A percentile compares a stretch with the other conserved stretches of the same genome.
Conservation (phyloP, 2,888 invertebrate genomes). For the Drosophila melanosoma region DNA sequence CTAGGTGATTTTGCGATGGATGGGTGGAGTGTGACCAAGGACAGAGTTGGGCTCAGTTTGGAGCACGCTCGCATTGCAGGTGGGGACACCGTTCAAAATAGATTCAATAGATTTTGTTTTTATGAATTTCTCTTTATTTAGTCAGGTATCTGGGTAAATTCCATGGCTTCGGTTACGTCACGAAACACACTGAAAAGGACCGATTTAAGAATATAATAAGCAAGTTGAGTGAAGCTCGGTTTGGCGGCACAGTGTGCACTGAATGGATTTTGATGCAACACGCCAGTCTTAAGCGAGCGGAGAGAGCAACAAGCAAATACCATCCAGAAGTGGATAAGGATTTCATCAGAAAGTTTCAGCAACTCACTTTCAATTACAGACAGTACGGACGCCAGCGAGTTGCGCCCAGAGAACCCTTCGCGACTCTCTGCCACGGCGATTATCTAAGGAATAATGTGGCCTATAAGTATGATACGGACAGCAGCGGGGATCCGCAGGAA, state of each 20-base stretch:
- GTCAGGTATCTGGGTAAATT: conserved; percentile 80
- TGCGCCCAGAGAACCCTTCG: conserved; percentile 79
- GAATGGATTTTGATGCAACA: conserved; percentile 54
- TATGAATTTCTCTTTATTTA: conserved; percentile 12
- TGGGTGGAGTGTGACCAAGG: conserved; percentile 78
- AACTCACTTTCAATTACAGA: conserved; percentile 46
- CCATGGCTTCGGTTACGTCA: conserved; percentile 82
- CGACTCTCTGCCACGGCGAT: conserved; percentile 84
- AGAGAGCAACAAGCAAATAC: conserved; percentile 48
- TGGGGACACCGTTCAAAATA: conserved; percentile 22
- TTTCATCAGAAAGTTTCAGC: conserved; percentile 66
- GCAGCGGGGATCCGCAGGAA: conserved; percentile 61
- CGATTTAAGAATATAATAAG: conserved; percentile 67
- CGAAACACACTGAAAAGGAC: conserved; percentile 67
- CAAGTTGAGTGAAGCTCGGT: conserved; percentile 78
- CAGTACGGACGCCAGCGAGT: conserved; percentile 73
- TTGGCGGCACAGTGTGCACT: conserved; percentile 15
- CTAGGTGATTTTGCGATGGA: conserved; percentile 77
- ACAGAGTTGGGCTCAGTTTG: conserved; percentile 75
- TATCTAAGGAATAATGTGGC: conserved; percentile 84
- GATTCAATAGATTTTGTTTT: background rate
- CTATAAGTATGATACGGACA: conserved; percentile 74
- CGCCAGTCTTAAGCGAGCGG: conserved; percentile 51
- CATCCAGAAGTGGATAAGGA: conserved; percentile 69
- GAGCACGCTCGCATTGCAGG: conserved; percentile 82